These are phyloP conservation scores for Botrylloides violaceus DNA, from an alignment of 23 tunicate species.

Conservation along the genomic window DNA sequence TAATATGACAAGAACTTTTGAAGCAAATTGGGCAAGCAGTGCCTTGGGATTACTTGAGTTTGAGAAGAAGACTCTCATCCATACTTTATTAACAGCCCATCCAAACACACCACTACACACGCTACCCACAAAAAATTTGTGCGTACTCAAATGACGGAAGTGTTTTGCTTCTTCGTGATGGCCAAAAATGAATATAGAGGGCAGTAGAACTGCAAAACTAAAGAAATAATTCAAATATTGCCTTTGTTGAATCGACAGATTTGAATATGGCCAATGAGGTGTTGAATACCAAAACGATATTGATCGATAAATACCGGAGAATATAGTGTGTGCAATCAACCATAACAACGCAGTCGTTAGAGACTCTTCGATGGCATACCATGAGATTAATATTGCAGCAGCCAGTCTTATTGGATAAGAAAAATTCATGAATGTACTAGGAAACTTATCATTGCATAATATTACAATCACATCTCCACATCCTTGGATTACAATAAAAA, in stretches of 20 bases:
- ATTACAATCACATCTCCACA: constrained; percentile 71
- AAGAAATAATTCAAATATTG: constrained; percentile 63
- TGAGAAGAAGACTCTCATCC: constrained; percentile 22
- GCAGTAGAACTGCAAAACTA: constrained; percentile 33
- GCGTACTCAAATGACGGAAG: constrained; percentile 51
- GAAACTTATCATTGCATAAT: constrained; percentile 53
- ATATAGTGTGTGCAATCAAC: constrained; percentile 43
- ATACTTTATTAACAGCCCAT: constrained; percentile 59
- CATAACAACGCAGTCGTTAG: constrained; percentile 27
- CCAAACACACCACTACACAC: constrained; percentile 68
- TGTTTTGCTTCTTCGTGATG: constrained; percentile 49
- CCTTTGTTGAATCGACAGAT: constrained; percentile 38
- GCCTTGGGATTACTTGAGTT: constrained; percentile 13
- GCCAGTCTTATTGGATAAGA: constrained; percentile 65
- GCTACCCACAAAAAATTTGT: constrained; percentile 57
- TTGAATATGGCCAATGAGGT: constrained; percentile 83
- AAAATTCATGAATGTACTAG: constrained; percentile 42
- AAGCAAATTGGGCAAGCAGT: constrained; percentile 41
- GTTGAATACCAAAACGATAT: constrained; percentile 71
- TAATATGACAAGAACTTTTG: constrained; percentile 49
- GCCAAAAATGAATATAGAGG: constrained; percentile 48
- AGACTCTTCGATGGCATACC: constrained; percentile 28
- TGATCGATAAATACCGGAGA: constrained; percentile 66
- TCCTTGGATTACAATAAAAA: constrained; percentile 56
- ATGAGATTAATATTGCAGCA: constrained; percentile 40